phyloP scores from a whole-genome alignment of 2,797 vertebrate genomes.

The Lagocephalus sceleratus region DNA sequence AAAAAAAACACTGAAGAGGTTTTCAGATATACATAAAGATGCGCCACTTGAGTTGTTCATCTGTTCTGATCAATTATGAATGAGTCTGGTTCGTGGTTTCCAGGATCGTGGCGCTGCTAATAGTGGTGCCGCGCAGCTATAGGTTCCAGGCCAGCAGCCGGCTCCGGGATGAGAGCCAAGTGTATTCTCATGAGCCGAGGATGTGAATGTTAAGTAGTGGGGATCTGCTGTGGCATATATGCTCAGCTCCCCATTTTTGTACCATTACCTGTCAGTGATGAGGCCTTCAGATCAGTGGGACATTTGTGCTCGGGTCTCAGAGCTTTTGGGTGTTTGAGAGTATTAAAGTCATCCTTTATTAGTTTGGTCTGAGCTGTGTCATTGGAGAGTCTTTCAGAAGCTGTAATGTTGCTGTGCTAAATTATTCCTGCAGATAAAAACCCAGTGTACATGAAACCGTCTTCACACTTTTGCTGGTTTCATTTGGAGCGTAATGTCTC shows the following conservation, averaged over 20 bases:
- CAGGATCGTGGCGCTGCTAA: slow-evolving; percentile 6
- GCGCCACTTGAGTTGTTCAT: slow-evolving; percentile 29
- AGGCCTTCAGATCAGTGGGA: no score
- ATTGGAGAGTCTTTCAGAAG: no score
- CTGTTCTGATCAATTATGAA: slow-evolving; percentile 56
- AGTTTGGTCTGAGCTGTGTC: no score
- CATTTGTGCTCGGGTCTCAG: no score
- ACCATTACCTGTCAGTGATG: no score
- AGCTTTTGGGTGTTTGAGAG: no score
- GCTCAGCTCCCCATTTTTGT: no score
- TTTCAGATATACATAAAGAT: not conserved
- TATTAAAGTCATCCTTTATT: no score
- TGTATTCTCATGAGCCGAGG: slow-evolving; percentile 1
- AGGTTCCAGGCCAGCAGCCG: not conserved
- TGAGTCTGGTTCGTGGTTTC: slow-evolving; percentile 32
- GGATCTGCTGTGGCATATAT: not conserved
- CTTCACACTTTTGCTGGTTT: not conserved
- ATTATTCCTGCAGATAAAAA: slow-evolving; percentile 1
- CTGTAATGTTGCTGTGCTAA: slow-evolving; percentile 6
- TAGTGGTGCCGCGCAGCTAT: no score
- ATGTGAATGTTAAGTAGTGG: not conserved
- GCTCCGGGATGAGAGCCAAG: slow-evolving; percentile 6
- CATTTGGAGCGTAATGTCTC: slow-evolving; percentile 9
- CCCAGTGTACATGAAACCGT: not conserved
- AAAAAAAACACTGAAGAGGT: not conserved